Base-by-base conservation (phyloP, 2,797 vertebrate species). In the Typhlichthys eigenmanni region DNA sequence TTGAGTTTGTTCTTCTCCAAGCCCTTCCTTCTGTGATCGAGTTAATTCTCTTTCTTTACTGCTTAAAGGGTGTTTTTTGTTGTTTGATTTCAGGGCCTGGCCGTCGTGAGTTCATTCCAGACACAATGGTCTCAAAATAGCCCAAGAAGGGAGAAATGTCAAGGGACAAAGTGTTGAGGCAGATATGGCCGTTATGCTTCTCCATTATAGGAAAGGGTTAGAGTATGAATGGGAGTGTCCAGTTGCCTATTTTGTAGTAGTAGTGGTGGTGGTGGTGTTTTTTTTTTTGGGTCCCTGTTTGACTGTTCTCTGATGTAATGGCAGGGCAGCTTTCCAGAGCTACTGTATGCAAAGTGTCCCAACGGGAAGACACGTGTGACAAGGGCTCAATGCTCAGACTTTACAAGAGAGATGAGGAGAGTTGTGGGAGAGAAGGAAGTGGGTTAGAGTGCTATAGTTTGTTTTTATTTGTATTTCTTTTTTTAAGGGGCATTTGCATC, bases 71-170 rank as follows among this genome's bases (percentile, higher is more conserved):
- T 50, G 24, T 29, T 4, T 29, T 29, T 29, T 29, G 24, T 29
- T 29, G 4, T 29, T 29, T 29, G 24, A 29, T 29, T 29, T 29
- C 24, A 29, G 24, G 24, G 24, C 24, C 34, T 55, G 24, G 60
- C 60, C 29, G 56, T 77, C 70, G 58, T 82, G 61, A 58, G 71
- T 46, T 66, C 65, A 59, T 56, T 65, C 63, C 45, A 19, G 78
- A 80, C 65, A 89, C 85, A 91, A 90, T 85, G 61, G 79, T 64
- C 75, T 70, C 68, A 79, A 87, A 88, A 90, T 90, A 87, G 84
- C 70, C 9, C 9, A 13, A 57, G 50, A 47, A 55, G 13, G 32
- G 51, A 17, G 69, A 66, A 71, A 76, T 78, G 62, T 50, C 55
- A 19, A 72, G 49, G 45, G 58, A 68, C 62, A 50, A 14, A 71